These are phyloP conservation scores for Fundulus diaphanus DNA, from an alignment of 2,797 vertebrate genomes.

Conservation along the genomic window DNA sequence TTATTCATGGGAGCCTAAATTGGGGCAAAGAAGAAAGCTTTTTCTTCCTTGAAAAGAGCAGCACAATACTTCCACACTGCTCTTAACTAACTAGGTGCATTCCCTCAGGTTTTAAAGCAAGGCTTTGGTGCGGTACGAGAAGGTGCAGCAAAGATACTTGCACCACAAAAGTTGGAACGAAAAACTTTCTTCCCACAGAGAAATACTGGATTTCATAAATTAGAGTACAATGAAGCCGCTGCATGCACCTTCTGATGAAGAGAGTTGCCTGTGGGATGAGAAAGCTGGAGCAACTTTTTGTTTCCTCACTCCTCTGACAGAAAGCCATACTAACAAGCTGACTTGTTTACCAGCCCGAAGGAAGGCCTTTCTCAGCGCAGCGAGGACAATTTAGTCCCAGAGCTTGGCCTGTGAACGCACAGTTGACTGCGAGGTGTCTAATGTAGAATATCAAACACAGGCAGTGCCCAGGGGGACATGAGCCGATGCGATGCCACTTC, in stretches of 20 bases:
- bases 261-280: slow-evolving; percentile 52
- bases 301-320: slow-evolving; percentile 45
- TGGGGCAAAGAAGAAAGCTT: slow-evolving; percentile 57
- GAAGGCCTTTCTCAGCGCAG: slow-evolving; percentile 55
- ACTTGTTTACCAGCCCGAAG: slow-evolving; percentile 71
- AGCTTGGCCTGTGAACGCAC: slow-evolving; percentile 53
- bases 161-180: slow-evolving; percentile 57
- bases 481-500: slow-evolving; percentile 54
- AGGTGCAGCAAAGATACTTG: slow-evolving; percentile 37
- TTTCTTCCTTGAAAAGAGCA: slow-evolving; percentile 57
- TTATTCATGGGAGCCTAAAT: slow-evolving; percentile 69
- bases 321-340: slow-evolving; percentile 70
- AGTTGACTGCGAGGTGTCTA: slow-evolving; percentile 51
- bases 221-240: slow-evolving; percentile 53
- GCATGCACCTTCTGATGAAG: slow-evolving; percentile 49
- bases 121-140: slow-evolving; percentile 59
- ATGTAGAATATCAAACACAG: slow-evolving; percentile 69
- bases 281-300: slow-evolving; percentile 30
- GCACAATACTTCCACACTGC: slow-evolving; percentile 51
- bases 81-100: slow-evolving; percentile 72
- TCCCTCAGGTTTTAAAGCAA: slow-evolving; percentile 59
- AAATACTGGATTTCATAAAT: slow-evolving; percentile 62
- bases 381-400: slow-evolving; percentile 60
- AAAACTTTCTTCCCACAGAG: slow-evolving; percentile 61
- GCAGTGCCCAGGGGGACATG: slow-evolving; percentile 42